Evolutionary conservation across 2,888 invertebrate species (phyloP).

Genomic region (Subacronicta megacephala): DNA sequence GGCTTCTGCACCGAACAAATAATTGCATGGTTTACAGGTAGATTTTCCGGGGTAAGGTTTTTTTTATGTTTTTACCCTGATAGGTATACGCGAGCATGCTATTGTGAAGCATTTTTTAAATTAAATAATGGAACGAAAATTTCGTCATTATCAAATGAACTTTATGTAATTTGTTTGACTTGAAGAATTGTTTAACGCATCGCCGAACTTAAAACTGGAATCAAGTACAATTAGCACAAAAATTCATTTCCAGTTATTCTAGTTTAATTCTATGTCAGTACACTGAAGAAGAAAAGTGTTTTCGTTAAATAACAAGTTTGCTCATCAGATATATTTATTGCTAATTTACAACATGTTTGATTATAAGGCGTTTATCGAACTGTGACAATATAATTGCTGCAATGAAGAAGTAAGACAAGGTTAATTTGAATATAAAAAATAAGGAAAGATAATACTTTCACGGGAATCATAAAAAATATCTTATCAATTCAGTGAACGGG

Average conservation of each 20-base stretch:
- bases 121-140: no score
- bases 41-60: no score
- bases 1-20: no score
- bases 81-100: no score
- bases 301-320: no score
- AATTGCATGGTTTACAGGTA: no score
- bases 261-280: slow-evolving; percentile 16
- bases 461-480: slow-evolving; percentile 12
- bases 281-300: slow-evolving; percentile 8
- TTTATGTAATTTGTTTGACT: background rate
- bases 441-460: slow-evolving; percentile 2
- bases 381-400: background rate
- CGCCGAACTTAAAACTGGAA: background rate
- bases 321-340: slow-evolving; percentile 6
- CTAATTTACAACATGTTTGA: slow-evolving; percentile 12
- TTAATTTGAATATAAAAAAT: slow-evolving; percentile 1
- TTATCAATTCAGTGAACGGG: slow-evolving; percentile 2
- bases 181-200: background rate
- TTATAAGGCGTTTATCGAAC: slow-evolving; percentile 18
- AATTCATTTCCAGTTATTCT: slow-evolving; percentile 5
- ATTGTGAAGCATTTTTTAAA: no score
- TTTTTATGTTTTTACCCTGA: no score
- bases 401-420: slow-evolving; percentile 23
- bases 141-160: background rate
- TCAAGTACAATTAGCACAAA: slow-evolving; percentile 6